These are phyloP conservation scores for Nephrotoma appendiculata DNA, from an alignment of 2,888 invertebrate species.

Conservation along the genomic window DNA sequence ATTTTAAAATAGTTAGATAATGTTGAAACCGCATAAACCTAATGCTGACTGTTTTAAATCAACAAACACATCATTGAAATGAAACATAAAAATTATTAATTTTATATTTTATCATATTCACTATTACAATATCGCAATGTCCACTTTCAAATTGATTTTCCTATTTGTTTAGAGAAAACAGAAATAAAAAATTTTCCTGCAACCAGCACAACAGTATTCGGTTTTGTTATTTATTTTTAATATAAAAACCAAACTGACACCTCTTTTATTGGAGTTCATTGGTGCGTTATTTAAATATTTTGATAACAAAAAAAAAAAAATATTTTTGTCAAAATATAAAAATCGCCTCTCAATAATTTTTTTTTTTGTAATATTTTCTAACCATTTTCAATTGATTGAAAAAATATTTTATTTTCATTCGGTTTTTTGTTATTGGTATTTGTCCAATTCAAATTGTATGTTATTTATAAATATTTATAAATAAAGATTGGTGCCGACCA, in stretches of 20 bases:
- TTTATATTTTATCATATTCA: neutral
- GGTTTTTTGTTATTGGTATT: neutral
- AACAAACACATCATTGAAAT: neutral
- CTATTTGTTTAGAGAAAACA: neutral
- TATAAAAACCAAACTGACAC: neutral
- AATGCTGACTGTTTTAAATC: neutral
- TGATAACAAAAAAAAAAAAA: neutral
- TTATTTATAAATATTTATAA: neutral
- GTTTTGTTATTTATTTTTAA: neutral
- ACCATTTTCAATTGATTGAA: neutral
- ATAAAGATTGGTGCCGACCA: neutral
- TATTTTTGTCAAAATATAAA: neutral
- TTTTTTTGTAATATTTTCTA: neutral
- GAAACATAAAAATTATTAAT: neutral
- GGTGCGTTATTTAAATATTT: conserved; percentile 3
- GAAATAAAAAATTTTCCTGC: neutral
- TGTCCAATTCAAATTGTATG: neutral
- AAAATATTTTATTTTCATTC: neutral
- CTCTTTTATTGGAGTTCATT: conserved; percentile 3
- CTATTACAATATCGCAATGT: neutral
- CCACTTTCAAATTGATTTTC: neutral
- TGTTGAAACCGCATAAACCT: too few species aligned
- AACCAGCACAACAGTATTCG: neutral
- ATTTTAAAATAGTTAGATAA: too few species aligned
- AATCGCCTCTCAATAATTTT: neutral